Evolutionary conservation across 2,113 vertebrate species (phyloP).

Genomic region (Pedetes capensis): DNA sequence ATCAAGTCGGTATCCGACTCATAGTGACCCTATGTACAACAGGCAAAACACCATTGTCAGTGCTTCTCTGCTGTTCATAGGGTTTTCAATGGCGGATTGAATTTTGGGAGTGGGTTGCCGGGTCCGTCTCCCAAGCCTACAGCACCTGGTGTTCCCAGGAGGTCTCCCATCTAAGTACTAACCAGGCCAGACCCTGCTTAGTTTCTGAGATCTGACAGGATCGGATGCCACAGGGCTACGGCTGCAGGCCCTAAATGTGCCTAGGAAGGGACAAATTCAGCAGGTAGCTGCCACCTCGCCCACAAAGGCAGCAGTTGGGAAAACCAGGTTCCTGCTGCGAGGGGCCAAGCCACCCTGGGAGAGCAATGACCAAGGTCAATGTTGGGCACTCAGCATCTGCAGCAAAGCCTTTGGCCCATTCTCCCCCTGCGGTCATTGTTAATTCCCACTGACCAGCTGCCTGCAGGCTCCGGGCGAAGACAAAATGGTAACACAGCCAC

Average conservation of each 20-base stretch:
- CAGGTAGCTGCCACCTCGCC: conserved; percentile 65
- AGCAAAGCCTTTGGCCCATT: conserved; percentile 54
- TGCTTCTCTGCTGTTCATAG: too few species aligned
- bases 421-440: conserved; percentile 76
- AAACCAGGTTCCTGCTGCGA: conserved; percentile 59
- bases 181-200: too few species aligned
- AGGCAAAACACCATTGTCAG: too few species aligned
- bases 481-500: conserved; percentile 82
- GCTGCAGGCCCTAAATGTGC: conserved; percentile 48
- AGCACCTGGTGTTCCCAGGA: too few species aligned
- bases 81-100: too few species aligned
- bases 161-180: too few species aligned
- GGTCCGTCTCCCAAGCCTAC: too few species aligned
- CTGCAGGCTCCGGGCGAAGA: conserved; percentile 75
- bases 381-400: conserved; percentile 51
- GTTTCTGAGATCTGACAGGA: too few species aligned
- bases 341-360: conserved; percentile 47
- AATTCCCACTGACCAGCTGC: conserved; percentile 84
- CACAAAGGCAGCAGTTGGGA: conserved; percentile 27
- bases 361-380: conserved; percentile 75
- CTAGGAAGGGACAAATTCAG: conserved; percentile 51
- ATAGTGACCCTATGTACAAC: too few species aligned
- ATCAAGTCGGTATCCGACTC: too few species aligned
- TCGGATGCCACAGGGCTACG: too few species aligned
- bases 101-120: too few species aligned